A percentile compares a stretch with the other conserved stretches of the same genome.
phyloP scores from a whole-genome alignment of 2,113 vertebrate species.

The Xenopus tropicalis region UCB_Xtro_10.0 CM004448.2:142774001-142774500 shows the following conservation, averaged over 20 bases:
- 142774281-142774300: not conserved
- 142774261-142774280: not conserved
- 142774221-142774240: not conserved
- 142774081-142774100: constrained; percentile 2
- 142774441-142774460: too few species aligned
- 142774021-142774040: not conserved
- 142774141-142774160: not conserved
- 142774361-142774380: too few species aligned
- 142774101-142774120: not conserved
- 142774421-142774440: too few species aligned
- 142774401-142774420: too few species aligned
- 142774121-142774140: constrained; percentile 3
- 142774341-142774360: not conserved
- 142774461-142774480: too few species aligned
- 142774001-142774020: not conserved
- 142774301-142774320: not conserved
- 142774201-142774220: not conserved
- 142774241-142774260: not conserved
- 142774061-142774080: not conserved
- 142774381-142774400: too few species aligned
- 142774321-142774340: not conserved
- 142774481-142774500: too few species aligned
- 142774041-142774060: not conserved
- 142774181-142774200: not conserved
- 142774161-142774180: not conserved